These are phyloP conservation scores for Microctonus aethiopoides DNA, from an alignment of 2,888 invertebrate species.

Conservation along the genomic window DNA sequence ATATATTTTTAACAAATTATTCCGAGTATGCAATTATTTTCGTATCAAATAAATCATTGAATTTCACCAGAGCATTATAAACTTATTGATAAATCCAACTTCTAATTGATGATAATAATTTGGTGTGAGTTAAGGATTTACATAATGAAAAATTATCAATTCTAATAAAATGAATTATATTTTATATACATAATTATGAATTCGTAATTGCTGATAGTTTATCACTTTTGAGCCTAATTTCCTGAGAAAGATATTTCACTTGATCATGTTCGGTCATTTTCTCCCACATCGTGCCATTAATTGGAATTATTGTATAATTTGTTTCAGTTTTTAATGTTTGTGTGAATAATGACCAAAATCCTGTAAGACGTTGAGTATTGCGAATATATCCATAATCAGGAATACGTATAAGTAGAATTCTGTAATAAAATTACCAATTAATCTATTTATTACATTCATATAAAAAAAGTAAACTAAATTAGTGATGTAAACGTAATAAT, in stretches of 20 bases:
- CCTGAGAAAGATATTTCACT: constrained; percentile 74
- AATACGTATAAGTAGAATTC: constrained; percentile 72
- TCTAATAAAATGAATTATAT: constrained; percentile 5
- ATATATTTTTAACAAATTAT: constrained; percentile 5
- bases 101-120: too few species aligned
- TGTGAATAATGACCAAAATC: constrained; percentile 69
- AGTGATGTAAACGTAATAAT: constrained; percentile 42
- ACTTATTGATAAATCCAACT: not conserved
- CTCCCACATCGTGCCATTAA: constrained; percentile 71
- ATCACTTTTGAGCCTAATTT: constrained; percentile 70
- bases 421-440: constrained; percentile 60
- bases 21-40: constrained; percentile 33
- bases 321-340: constrained; percentile 70
- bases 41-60: constrained; percentile 31
- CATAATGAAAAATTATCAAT: too few species aligned
- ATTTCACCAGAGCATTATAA: not conserved
- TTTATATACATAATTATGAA: constrained; percentile 29
- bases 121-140: too few species aligned
- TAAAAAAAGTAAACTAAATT: not conserved
- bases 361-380: constrained; percentile 72
- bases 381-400: constrained; percentile 70
- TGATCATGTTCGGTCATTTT: constrained; percentile 71
- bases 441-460: not conserved
- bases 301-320: constrained; percentile 70
- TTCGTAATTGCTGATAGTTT: constrained; percentile 44